Percentiles rank a stretch among this genome's conserved stretches.
Evolutionary conservation across 2,888 invertebrate genomes (phyloP).

Genomic region (Caenorhabditis afra): DNA sequence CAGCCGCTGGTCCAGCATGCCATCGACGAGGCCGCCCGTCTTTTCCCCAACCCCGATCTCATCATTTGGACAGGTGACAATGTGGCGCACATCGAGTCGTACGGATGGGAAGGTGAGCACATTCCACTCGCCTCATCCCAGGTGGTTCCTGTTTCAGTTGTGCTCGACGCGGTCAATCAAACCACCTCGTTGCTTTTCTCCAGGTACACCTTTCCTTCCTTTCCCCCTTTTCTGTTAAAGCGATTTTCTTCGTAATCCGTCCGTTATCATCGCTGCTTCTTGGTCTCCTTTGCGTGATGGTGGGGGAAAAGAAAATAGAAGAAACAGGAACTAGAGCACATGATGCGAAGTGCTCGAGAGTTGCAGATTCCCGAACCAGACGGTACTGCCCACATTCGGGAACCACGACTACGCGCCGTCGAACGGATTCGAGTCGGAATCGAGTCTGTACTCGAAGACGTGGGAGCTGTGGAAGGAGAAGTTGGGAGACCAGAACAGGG

Average conservation of each 20-base stretch:
- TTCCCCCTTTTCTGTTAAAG: constrained; percentile 13
- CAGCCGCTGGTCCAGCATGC: constrained; percentile 73
- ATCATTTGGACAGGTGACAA: constrained; percentile 80
- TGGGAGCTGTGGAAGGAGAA: constrained; percentile 72
- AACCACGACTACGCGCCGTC: constrained; percentile 79
- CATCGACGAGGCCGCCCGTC: constrained; percentile 65
- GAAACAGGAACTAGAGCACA: constrained; percentile 24
- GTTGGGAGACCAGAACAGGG: constrained; percentile 69
- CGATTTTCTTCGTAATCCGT: constrained; percentile 36
- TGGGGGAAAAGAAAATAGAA: constrained; percentile 21
- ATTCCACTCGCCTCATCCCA: no score
- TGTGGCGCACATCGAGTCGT: constrained; percentile 76
- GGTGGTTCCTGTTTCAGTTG: constrained; percentile 60
- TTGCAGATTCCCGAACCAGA: constrained; percentile 62
- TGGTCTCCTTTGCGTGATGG: constrained; percentile 39
- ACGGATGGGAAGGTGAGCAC: constrained; percentile 69
- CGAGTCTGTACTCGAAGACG: constrained; percentile 61
- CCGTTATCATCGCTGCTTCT: constrained; percentile 46
- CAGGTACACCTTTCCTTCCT: constrained; percentile 31
- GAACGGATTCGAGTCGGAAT: constrained; percentile 69
- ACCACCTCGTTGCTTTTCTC: constrained; percentile 61
- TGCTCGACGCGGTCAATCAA: constrained; percentile 58
- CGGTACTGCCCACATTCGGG: constrained; percentile 75
- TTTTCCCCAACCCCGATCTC: constrained; percentile 72
- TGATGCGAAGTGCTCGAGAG: constrained; percentile 10